Base-by-base conservation (phyloP, 2,888 invertebrate species). In the Dolichomitus sp. region DNA sequence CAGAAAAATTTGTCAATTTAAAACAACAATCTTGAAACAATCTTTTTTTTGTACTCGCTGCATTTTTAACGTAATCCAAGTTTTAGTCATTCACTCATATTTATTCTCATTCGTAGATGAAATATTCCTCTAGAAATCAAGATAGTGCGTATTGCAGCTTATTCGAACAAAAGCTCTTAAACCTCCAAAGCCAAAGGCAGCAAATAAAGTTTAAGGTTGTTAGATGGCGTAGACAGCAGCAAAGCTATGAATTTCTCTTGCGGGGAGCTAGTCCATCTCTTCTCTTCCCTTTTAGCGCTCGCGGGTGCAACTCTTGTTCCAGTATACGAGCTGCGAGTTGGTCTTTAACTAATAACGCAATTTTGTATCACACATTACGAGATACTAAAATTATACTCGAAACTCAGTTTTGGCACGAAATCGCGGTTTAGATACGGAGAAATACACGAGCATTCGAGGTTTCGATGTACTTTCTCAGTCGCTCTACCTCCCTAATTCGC, bases 111-210 rank as follows among this genome's bases (percentile, higher is more conserved):
- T 33, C n/a, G 48, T 57, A 75, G 69, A 75, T 80, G 54, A 80
- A 80, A 75, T 80, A 69, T 75, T 63, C 63, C 17, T 65, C 48
- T 50, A 61, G 69, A 80, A 80, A 80, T 75, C 75, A 63, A 75
- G 80, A 80, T 80, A 69, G 48, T 75, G 75, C 63, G 17, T 69
- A 59, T 30, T 23, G 69, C 61, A 19, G 75, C 63, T 80, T 61
- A 66, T 79, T 74, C 69, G 33, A 19, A 14, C 70, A 52, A 50
- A 76, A 76, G 66, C 59, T 76, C 72, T 81, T 73, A 61, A 81
- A 66, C 59, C 52, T 33, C 12, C 42, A 19, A 37, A 17, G 19
- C 33, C 27, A 65, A 42, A 50, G 33, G 30, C n/a, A 17, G 59
- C 30, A 77, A 72, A 81, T 77, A 77, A 81, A 77, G 50, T 66